Evolutionary conservation across 2,888 invertebrate species (phyloP).

Genomic region (Syrphus vitripennis): DNA sequence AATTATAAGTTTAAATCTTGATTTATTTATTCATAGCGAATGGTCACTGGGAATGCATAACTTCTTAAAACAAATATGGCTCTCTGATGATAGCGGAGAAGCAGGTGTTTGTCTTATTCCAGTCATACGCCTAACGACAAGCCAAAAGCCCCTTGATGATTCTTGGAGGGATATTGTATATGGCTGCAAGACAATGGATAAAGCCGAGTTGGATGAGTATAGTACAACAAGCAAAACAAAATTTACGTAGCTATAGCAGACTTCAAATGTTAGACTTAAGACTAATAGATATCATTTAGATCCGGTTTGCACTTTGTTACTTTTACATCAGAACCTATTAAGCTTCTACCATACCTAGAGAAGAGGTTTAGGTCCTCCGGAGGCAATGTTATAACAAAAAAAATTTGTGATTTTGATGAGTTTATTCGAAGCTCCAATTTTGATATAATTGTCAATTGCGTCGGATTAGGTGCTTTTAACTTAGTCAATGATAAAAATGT

Average conservation of each 20-base stretch:
- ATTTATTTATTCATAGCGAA: slow-evolving; percentile 81
- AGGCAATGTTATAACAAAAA: slow-evolving; percentile 83
- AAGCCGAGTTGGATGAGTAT: slow-evolving; percentile 78
- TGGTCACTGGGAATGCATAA: slow-evolving; percentile 85
- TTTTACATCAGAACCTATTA: slow-evolving; percentile 85
- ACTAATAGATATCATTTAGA: slow-evolving; percentile 78
- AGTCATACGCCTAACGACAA: slow-evolving; percentile 78
- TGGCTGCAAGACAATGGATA: slow-evolving; percentile 79
- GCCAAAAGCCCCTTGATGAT: slow-evolving; percentile 74
- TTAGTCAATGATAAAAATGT: slow-evolving; percentile 85
- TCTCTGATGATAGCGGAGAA: slow-evolving; percentile 82
- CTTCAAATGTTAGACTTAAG: background rate
- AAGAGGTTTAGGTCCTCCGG: slow-evolving; percentile 84
- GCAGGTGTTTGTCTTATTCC: slow-evolving; percentile 82
- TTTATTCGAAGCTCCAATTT: slow-evolving; percentile 80
- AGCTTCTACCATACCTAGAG: slow-evolving; percentile 86
- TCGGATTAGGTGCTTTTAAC: slow-evolving; percentile 85
- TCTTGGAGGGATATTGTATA: slow-evolving; percentile 81
- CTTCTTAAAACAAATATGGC: slow-evolving; percentile 84
- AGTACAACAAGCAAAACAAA: slow-evolving; percentile 77
- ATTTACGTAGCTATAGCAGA: slow-evolving; percentile 78
- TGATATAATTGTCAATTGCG: slow-evolving; percentile 90
- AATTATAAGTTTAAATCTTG: background rate
- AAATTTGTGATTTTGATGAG: slow-evolving; percentile 83
- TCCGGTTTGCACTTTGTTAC: slow-evolving; percentile 86